These are phyloP conservation scores for Peromyscus californicus DNA, from an alignment of 2,113 vertebrate species.

Conservation along the genomic window DNA sequence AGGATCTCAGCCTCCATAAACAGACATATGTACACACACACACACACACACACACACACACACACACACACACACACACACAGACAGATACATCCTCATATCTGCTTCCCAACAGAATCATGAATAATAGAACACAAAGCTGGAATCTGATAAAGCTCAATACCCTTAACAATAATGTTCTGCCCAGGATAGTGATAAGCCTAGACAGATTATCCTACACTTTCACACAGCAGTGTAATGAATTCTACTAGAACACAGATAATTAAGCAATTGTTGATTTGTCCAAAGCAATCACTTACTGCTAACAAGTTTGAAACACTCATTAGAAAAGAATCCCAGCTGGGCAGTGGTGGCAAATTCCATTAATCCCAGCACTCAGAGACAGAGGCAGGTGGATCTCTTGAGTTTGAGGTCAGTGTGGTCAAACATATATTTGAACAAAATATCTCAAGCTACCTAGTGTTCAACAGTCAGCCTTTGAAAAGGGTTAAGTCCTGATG, in stretches of 20 bases:
- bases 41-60: too few relatives aligned
- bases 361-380: too few relatives aligned
- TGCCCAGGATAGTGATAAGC: background rate
- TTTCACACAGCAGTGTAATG: background rate
- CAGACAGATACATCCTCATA: background rate
- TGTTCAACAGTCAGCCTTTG: background rate
- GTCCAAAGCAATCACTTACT: constrained; percentile 44
- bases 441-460: constrained; percentile 51
- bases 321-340: background rate
- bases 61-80: too few relatives aligned
- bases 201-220: background rate
- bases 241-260: constrained; percentile 46
- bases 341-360: too few relatives aligned
- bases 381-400: too few relatives aligned
- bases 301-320: constrained; percentile 46
- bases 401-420: too few relatives aligned
- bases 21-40: too few relatives aligned
- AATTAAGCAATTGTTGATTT: constrained; percentile 41
- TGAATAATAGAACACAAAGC: background rate
- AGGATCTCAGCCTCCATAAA: background rate
- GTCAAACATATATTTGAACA: background rate
- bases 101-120: background rate
- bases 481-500: background rate
- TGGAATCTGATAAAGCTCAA: constrained; percentile 20
- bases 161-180: background rate